Evolutionary conservation across 2,888 invertebrate species (phyloP).

Genomic region (Luperina testacea): DNA sequence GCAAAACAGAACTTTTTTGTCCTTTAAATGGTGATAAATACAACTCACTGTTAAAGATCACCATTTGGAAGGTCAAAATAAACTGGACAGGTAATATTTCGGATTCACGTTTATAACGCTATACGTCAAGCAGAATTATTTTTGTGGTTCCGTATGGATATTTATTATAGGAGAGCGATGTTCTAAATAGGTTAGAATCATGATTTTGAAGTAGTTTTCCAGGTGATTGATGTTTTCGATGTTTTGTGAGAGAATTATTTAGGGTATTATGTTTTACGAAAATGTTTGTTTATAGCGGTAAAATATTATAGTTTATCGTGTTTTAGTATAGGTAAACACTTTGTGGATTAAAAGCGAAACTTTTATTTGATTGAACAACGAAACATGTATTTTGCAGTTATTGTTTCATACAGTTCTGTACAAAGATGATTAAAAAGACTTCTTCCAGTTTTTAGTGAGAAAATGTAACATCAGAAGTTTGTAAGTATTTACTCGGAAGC

Average conservation of each 20-base stretch:
- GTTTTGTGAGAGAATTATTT: conserved; percentile 12
- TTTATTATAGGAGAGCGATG: conserved; percentile 53
- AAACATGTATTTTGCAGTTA: too few relatives aligned
- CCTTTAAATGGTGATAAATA: not conserved
- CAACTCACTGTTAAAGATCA: not conserved
- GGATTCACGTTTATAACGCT: conserved; percentile 22
- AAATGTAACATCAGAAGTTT: not conserved
- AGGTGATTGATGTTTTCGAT: conserved; percentile 34
- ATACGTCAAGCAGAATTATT: conserved; percentile 36
- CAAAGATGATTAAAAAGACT: not conserved
- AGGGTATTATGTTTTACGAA: not conserved
- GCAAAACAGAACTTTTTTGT: too few relatives aligned
- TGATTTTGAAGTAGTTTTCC: conserved; percentile 18
- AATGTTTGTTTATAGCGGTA: conserved; percentile 10
- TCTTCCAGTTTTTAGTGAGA: not conserved
- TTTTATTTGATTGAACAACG: not conserved
- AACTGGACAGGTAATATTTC: conserved; percentile 24
- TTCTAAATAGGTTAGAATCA: conserved; percentile 44
- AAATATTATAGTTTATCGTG: conserved; percentile 1
- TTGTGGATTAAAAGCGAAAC: not conserved
- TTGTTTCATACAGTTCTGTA: not conserved
- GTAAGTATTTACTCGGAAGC: not conserved
- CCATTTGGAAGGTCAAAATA: conserved; percentile 9
- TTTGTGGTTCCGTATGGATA: conserved; percentile 58
- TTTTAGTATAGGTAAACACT: not conserved